phyloP scores from a whole-genome alignment of 1,140 invertebrate species.

The Magallana gigas region DNA sequence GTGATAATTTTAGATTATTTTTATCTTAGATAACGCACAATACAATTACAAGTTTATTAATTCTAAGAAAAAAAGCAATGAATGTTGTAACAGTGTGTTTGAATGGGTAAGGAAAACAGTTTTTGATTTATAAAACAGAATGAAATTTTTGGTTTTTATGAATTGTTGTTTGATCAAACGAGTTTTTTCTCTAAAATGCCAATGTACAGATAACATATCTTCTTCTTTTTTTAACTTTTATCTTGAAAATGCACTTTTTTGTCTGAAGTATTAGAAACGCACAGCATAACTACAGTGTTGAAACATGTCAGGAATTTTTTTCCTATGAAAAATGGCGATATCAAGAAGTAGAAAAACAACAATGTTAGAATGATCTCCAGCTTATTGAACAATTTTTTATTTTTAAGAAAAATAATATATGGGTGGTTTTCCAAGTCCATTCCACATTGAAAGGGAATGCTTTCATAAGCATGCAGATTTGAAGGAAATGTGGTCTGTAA shows the following conservation, averaged over 20 bases:
- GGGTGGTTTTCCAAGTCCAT: background rate
- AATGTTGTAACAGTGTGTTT: constrained; percentile 15
- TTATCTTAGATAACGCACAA: constrained; percentile 32
- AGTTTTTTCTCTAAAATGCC: constrained; percentile 11
- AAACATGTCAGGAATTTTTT: background rate
- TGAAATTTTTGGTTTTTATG: background rate
- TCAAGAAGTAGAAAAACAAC: background rate
- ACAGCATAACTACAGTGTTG: background rate
- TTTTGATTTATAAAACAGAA: background rate
- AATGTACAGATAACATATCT: constrained; percentile 26
- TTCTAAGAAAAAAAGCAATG: constrained; percentile 12
- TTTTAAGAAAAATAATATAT: background rate
- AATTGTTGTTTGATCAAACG: constrained; percentile 24
- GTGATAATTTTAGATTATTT: constrained; percentile 39
- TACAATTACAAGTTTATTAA: background rate
- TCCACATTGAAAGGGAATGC: background rate
- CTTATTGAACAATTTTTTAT: background rate
- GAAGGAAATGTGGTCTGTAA: constrained; percentile 32
- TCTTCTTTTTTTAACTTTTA: background rate
- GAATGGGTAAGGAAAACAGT: background rate
- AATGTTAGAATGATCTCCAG: background rate
- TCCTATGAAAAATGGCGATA: background rate
- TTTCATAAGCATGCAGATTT: background rate
- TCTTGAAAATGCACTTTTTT: constrained; percentile 20
- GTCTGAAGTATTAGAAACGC: background rate